Evolutionary conservation across 2,888 invertebrate species (phyloP).

Genomic region (Plagodis dolabraria): DNA sequence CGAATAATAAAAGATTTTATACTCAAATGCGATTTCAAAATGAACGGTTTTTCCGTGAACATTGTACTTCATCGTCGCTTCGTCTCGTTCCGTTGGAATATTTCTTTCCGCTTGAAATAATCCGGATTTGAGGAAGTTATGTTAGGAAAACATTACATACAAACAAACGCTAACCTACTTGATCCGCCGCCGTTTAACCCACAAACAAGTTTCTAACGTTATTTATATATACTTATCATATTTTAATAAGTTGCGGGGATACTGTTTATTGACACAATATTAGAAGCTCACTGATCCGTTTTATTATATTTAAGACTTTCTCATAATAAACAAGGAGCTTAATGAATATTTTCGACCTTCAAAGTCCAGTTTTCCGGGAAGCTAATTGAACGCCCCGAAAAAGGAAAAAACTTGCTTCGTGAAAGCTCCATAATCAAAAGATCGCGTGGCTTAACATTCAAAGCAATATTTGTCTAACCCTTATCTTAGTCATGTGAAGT

Average conservation of each 20-base stretch:
- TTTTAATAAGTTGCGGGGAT: conserved; percentile 1
- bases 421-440: conserved; percentile 37
- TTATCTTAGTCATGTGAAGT: too few species aligned
- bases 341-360: conserved; percentile 26
- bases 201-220: conserved; percentile 42
- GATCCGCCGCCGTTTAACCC: conserved; percentile 5
- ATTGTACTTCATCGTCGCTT: conserved; percentile 57
- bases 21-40: conserved; percentile 78
- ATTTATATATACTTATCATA: conserved; percentile 40
- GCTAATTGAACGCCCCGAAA: conserved; percentile 10
- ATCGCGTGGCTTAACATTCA: conserved; percentile 31
- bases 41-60: conserved; percentile 73
- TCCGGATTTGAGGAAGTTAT: conserved; percentile 51
- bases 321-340: conserved; percentile 33
- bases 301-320: conserved; percentile 9
- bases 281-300: conserved; percentile 1
- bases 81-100: conserved; percentile 56
- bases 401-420: conserved; percentile 20
- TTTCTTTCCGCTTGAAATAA: conserved; percentile 63
- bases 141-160: conserved; percentile 58
- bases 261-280: conserved; percentile 38
- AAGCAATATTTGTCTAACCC: conserved; percentile 9
- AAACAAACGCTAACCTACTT: conserved; percentile 56
- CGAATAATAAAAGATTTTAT: conserved; percentile 83
- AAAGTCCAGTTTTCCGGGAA: conserved; percentile 5